Base-by-base conservation (phyloP, 1,140 invertebrate genomes). In the Coptotermes formosanus region DNA sequence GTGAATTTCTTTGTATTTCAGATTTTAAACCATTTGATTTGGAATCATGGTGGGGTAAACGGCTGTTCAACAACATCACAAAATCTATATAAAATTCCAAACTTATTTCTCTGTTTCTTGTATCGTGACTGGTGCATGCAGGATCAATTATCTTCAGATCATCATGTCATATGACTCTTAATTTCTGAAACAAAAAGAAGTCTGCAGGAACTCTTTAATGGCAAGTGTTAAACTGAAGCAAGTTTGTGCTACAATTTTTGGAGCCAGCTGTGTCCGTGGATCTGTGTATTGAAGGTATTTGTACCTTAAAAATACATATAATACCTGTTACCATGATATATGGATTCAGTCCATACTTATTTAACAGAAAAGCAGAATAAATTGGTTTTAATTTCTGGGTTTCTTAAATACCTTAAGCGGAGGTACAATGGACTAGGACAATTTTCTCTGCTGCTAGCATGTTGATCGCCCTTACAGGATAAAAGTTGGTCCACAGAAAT, bases 21-120 rank as follows among this genome's bases (percentile, higher is more conserved):
- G 95, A 97, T 89, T 97, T 97, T 89, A 95, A 96, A 89, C 96
- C 96, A 16, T 97, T 97, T 89, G 96, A 97, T 91, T 91, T 97
- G 88, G 96, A 97, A 89, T 94, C 95, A 23, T 97, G 96, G 95
- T 97, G 96, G 96, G 96, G 96, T 82, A 95, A 96, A 89, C 91
- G 96, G 88, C 91, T 97, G 82, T 96, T 95, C 90, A 95, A 96
- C 88, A 96, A 95, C 89, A 95, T 95, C 89, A 96, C 95, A 84
- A 95, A 95, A 89, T 95, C 94, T 45, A 86, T 87, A 85, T 88
- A 88, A 88, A 59, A 45, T 55, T 84, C 30, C 21, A 55, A 30
- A 30, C 0, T 8, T 14, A 11, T 75, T 30, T 75, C n/a, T 75
- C 64, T 75, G 6, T n/a, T 30, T 75, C 8, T 75, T 25, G 8